Conservation (phyloP, 2,888 invertebrate species). For the Parnassius apollo region DNA sequence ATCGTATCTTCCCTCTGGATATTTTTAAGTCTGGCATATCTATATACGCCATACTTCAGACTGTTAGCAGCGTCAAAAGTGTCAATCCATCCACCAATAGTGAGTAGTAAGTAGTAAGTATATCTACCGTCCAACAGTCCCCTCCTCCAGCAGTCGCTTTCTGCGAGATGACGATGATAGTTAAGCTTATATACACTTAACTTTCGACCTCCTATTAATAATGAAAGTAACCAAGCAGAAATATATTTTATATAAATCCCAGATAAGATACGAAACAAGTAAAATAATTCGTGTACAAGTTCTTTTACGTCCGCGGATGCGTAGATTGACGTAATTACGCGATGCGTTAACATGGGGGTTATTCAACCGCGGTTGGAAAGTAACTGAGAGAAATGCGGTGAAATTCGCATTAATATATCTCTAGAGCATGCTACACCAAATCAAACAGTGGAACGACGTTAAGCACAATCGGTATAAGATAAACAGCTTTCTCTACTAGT, state of each 20-base stretch:
- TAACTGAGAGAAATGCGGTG: slow-evolving; percentile 67
- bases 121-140: too few relatives aligned
- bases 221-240: not conserved
- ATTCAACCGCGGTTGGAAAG: slow-evolving; percentile 72
- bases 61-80: too few relatives aligned
- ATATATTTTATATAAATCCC: not conserved
- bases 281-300: slow-evolving; percentile 27
- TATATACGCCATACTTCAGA: too few relatives aligned
- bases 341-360: slow-evolving; percentile 60
- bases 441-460: slow-evolving; percentile 47
- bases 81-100: too few relatives aligned
- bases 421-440: slow-evolving; percentile 53
- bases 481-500: slow-evolving; percentile 6
- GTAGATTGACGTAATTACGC: slow-evolving; percentile 51
- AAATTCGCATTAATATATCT: slow-evolving; percentile 61
- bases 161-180: too few relatives aligned
- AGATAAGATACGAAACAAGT: not conserved
- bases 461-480: slow-evolving; percentile 1
- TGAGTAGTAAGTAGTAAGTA: too few relatives aligned
- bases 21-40: too few relatives aligned
- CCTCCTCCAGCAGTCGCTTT: too few relatives aligned
- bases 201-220: not conserved
- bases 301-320: slow-evolving; percentile 20
- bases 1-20: too few relatives aligned
- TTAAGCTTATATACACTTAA: too few relatives aligned